A percentile compares a stretch with the other conserved stretches of the same genome.
phyloP scores from a whole-genome alignment of 2,888 invertebrate species.

The Papilio protenor region DNA sequence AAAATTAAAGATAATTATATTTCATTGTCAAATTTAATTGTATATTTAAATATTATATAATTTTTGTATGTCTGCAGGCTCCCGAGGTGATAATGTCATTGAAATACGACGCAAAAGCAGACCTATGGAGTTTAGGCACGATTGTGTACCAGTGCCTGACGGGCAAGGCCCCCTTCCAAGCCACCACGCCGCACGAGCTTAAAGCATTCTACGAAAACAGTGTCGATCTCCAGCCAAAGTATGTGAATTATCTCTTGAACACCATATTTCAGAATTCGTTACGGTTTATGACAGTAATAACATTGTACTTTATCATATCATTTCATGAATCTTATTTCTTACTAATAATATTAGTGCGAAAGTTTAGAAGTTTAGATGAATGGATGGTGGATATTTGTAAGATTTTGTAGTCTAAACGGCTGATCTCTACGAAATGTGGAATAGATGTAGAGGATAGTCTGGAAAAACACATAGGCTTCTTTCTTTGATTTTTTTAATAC shows the following conservation, averaged over 20 bases:
- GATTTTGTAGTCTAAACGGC: no score
- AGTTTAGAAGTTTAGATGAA: no score
- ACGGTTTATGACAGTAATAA: not conserved
- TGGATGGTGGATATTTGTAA: no score
- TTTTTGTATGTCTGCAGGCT: slow-evolving; percentile 84
- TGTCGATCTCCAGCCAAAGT: slow-evolving; percentile 95
- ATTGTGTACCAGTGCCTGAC: slow-evolving; percentile 99
- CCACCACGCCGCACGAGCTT: slow-evolving; percentile 98
- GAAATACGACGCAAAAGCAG: slow-evolving; percentile 99
- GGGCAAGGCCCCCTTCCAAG: slow-evolving; percentile 99
- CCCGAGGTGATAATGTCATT: slow-evolving; percentile 99
- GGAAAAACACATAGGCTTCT: no score
- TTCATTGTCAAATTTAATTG: slow-evolving; percentile 8
- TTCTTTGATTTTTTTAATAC: no score
- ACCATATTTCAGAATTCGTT: not conserved
- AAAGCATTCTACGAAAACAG: slow-evolving; percentile 99
- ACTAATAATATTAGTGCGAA: no score
- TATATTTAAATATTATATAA: not conserved
- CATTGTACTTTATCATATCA: not conserved
- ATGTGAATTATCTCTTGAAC: slow-evolving; percentile 63
- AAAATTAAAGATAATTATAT: slow-evolving; percentile 6
- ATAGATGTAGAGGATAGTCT: no score
- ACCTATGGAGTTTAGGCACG: slow-evolving; percentile 99
- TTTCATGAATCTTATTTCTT: no score
- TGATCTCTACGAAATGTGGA: no score